These are phyloP conservation scores for Chrysaora quinquecirrha DNA, from an alignment of 30 jellyfish, hydroid and myxozoan species.

Conservation along the genomic window DNA sequence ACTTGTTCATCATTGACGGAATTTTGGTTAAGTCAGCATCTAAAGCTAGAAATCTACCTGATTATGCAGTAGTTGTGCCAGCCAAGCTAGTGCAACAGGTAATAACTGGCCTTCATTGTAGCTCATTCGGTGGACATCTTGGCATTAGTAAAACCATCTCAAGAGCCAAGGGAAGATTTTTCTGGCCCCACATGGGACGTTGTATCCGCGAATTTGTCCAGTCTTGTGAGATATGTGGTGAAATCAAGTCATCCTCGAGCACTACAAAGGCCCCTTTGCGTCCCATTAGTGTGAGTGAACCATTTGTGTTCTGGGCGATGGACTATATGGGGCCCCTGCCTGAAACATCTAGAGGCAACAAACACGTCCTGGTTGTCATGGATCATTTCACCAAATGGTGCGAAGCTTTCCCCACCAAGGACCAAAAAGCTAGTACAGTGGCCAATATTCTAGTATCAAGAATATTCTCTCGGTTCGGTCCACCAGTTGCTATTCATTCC, in stretches of 20 bases:
- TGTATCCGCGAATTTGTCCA: conserved; percentile 15
- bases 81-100: conserved; percentile 10
- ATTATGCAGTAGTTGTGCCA: conserved; percentile 45
- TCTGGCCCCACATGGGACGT: conserved; percentile 50
- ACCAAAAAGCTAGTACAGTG: conserved; percentile 47
- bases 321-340: conserved; percentile 75
- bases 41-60: neutral
- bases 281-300: conserved; percentile 42
- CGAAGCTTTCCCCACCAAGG: conserved; percentile 29
- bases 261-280: conserved; percentile 49
- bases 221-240: conserved; percentile 46
- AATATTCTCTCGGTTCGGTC: conserved; percentile 43
- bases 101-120: conserved; percentile 45
- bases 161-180: conserved; percentile 34
- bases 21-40: neutral
- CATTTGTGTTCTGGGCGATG: conserved; percentile 48
- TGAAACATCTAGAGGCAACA: conserved; percentile 56
- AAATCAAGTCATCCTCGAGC: neutral
- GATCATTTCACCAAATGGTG: neutral
- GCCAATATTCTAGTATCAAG: conserved; percentile 43
- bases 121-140: conserved; percentile 54
- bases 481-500: conserved; percentile 42
- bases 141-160: conserved; percentile 34
- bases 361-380: conserved; percentile 57
- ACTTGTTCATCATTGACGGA: conserved; percentile 16